Base-by-base conservation (phyloP, 1,140 invertebrate genomes). In the Nilaparvata lugens region DNA sequence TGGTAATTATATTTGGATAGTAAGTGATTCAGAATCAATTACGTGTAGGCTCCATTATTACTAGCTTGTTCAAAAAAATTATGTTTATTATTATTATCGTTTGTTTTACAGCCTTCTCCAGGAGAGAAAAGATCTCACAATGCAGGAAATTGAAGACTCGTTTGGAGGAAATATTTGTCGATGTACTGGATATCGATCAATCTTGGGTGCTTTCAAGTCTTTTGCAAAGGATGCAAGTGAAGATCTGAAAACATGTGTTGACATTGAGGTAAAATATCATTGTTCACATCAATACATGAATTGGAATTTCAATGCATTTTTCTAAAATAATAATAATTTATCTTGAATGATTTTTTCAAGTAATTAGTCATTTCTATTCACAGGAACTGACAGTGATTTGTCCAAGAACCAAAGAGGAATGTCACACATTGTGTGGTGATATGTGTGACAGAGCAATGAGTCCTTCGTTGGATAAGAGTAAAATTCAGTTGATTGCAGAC, bases 171-270 rank as follows among this genome's bases (percentile, higher is more conserved):
- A 92, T 67, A 81, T 94, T 21, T 94, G 91, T 62, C 80, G 91
- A 53, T 94, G 91, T 71, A 94, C 91, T 1, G 91, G 91, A 0
- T 94, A 93, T 66, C 76, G 91, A 60, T 83, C 91, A 3, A 93
- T 94, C 67, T 74, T 91, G 40, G 87, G 91, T 62, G 81, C 88
- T 24, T 91, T 91, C 69, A 79, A 79, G 65, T 73, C 77, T 3
- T 72, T 79, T 54, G 69, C 72, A 16, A 56, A 43, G 3, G 74
- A 77, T 64, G 75, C 70, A 1, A 57, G 68, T 1, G 40, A 62
- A n/a, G 65, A 70, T 21, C 53, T 72, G 7, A 61, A 64, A 9
- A 67, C 66, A 56, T 69, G 68, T 23, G 18, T 21, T 21, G 69
- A 71, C 62, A 70, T 74, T 62, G 72, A 74, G 61, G 73, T 73